A percentile compares a stretch with the other conserved stretches of the same genome.
These are phyloP conservation scores for Nudaria mundana DNA, from an alignment of 2,888 invertebrate genomes.

Conservation along the genomic window DNA sequence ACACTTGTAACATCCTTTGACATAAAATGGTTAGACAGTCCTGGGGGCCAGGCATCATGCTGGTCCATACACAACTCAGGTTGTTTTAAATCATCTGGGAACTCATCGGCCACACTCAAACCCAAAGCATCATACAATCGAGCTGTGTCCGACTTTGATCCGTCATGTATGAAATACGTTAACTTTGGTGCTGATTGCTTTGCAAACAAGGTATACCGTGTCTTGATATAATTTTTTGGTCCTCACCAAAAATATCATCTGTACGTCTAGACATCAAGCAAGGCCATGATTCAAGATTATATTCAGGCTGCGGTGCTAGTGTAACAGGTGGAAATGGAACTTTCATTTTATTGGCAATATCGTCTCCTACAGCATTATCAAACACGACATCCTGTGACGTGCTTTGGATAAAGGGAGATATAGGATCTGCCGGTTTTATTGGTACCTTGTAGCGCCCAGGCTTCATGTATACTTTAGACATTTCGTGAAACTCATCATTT, in stretches of 20 bases:
- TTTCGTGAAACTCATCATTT: slow-evolving; percentile 77
- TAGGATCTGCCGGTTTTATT: slow-evolving; percentile 78
- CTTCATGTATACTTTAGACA: slow-evolving; percentile 85
- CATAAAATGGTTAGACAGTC: slow-evolving; percentile 46
- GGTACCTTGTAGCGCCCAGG: slow-evolving; percentile 87
- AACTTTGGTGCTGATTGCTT: slow-evolving; percentile 75
- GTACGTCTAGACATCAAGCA: slow-evolving; percentile 63
- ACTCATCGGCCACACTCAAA: slow-evolving; percentile 55
- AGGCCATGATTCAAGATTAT: slow-evolving; percentile 73
- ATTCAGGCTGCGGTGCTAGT: slow-evolving; percentile 71
- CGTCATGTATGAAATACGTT: slow-evolving; percentile 73
- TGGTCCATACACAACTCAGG: slow-evolving; percentile 48
- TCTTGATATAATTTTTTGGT: slow-evolving; percentile 52
- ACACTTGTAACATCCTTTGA: slow-evolving; percentile 53
- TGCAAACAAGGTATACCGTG: slow-evolving; percentile 56
- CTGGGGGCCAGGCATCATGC: slow-evolving; percentile 48
- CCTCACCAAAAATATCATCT: slow-evolving; percentile 60
- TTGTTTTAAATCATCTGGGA: slow-evolving; percentile 58
- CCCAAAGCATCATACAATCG: slow-evolving; percentile 72
- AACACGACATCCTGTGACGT: slow-evolving; percentile 55
- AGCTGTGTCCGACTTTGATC: slow-evolving; percentile 72
- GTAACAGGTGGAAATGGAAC: slow-evolving; percentile 62
- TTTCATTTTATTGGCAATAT: slow-evolving; percentile 58
- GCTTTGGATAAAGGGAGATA: slow-evolving; percentile 53
- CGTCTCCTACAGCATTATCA: slow-evolving; percentile 53